Base-by-base conservation (phyloP, 2,797 vertebrate genomes). In the Poecilia gillii region DNA sequence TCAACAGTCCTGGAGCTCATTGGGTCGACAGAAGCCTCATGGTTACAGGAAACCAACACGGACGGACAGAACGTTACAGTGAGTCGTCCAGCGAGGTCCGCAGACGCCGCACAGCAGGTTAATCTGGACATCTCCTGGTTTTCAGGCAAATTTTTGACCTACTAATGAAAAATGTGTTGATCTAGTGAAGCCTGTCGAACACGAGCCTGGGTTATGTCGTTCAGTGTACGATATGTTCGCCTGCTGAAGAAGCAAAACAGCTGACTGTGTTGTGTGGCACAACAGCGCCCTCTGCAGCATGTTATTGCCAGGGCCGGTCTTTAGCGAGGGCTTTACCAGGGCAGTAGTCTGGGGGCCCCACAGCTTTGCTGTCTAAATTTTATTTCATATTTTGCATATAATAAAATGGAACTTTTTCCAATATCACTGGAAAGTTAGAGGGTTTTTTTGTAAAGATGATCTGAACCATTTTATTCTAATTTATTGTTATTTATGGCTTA, bases 21-120 rank as follows among this genome's bases (percentile, higher is more conserved):
- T 53, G 84, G 75, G 89, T 49, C 36, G 75, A 88, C 72, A 78
- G 72, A 84, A 80, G 55, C 77, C 74, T 84, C 57, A 80, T 74
- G 81, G 79, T 87, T 76, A 80, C 84, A 86, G 76, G 76, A 89
- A 87, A 84, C 74, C 80, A 39, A 80, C 84, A 81, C 71, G 74
- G 81, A 88, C 3, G 2, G 6, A 20, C 3, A 64, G 6, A 64
- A 36, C 8, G 33, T 36, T 20, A 36, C 62, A 36, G 9, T 20
- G 59, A 25, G 36, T 41, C 18, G 64, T 4, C 36, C 20, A 12
- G 9, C 8, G 36, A 41, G 39, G 64, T 25, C 64, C 6, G 13
- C 31, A 33, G 31, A 33, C 31, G 3, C 31, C 31, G 7, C 59
- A 66, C 64, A 41, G 62, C 33, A 36, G 36, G 36, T 68, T 41